Evolutionary conservation across 2,888 invertebrate genomes (phyloP), one percentile per base, ranked within the genome.

Genomic region (Coleophora deauratella): DNA sequence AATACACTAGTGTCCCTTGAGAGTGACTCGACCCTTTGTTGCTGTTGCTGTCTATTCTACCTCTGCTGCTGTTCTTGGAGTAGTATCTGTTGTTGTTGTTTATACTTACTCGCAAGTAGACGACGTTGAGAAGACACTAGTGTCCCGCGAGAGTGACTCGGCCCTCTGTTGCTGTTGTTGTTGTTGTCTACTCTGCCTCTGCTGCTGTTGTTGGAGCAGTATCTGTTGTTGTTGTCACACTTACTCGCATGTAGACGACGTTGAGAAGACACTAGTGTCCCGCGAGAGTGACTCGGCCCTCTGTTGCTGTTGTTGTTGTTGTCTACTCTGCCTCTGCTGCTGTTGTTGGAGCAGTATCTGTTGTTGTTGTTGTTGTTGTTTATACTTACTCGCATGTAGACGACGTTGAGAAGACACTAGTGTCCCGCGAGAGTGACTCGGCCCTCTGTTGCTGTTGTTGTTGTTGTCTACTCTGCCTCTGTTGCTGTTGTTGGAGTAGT

Each of bases 321-420:
- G n/a, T n/a, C n/a, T n/a, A n/a, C n/a, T n/a, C n/a, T n/a, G n/a
- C n/a, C n/a, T 47, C 37, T 62, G 65, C 35, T 59, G 59, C 34
- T 59, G 61, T 47, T 50, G 61, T 32, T 56, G 55, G 49, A 55
- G 63, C 8, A 33, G 14, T 32, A 71, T 66, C 38, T 70, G 69
- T 44, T 68, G 67, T 21, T 75, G 72, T 37, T 76, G 75, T 36
- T 74, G 75, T 21, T 65, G 69, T 15, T 74, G 12, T 12, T 13
- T 1, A 1, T 38, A 13, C 28, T 11, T 9, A 8, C 15, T 82
- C 81, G 51, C 82, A 81, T 0, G 79, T 80, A 0, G 82, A 82
- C 0, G 80, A 81, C 0, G 84, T 80, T 0, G 84, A 86, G 47
- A 77, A 84, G 2, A 85, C 78, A 40, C 86, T 86, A 0, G 80